phyloP scores from a whole-genome alignment of 2,797 vertebrate species.

The Anas capensis region DNA sequence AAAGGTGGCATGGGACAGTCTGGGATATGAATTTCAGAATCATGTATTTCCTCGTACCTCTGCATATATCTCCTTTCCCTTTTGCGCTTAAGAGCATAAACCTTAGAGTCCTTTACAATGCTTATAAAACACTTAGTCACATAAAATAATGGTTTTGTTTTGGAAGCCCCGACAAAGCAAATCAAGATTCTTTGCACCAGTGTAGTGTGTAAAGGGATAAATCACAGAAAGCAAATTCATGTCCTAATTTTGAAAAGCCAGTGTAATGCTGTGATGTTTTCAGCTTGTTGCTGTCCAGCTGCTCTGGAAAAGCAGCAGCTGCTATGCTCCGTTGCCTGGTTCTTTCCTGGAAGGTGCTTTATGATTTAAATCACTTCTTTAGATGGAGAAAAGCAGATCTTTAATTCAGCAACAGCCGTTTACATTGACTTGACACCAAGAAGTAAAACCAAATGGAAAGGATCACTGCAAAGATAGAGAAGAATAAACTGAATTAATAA shows the following conservation, averaged over 20 bases:
- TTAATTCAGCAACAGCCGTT: background rate
- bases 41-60: accelerated
- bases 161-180: background rate
- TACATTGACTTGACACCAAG: conserved; percentile 30
- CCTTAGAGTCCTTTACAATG: background rate
- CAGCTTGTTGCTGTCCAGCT: conserved; percentile 16
- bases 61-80: background rate
- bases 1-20: background rate
- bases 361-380: conserved; percentile 52
- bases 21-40: background rate
- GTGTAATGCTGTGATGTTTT: background rate
- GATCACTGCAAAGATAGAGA: background rate
- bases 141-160: background rate
- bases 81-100: background rate
- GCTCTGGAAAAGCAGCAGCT: conserved; percentile 11
- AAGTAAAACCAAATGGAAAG: conserved; percentile 42
- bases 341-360: conserved; percentile 9
- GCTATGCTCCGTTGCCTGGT: background rate
- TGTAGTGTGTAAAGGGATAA: background rate
- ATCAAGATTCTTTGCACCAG: background rate
- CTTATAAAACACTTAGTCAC: background rate
- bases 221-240: background rate
- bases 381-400: conserved; percentile 29
- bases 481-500: conserved; percentile 25
- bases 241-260: background rate